Conservation (phyloP, 2,113 vertebrate genomes). For the Pristiophorus japonicus region DNA sequence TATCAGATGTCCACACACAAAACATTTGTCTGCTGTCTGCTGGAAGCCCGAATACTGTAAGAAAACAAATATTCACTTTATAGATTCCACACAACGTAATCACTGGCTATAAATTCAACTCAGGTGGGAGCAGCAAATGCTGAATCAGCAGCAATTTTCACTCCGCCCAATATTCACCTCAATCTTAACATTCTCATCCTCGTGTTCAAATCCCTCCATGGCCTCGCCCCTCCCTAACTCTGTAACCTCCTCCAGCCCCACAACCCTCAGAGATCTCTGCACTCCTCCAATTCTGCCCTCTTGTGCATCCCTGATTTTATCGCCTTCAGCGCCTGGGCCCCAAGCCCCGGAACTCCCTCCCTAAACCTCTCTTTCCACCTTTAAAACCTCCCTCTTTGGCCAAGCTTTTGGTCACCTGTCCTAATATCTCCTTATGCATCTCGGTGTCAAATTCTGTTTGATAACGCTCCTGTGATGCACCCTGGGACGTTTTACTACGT, state of each 20-base stretch:
- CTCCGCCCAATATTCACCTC: neutral
- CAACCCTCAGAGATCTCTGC: neutral
- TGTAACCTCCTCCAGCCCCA: neutral
- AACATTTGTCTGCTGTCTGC: slow-evolving; percentile 97
- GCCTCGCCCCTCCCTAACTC: neutral
- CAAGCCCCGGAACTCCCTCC: neutral
- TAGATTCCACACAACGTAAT: slow-evolving; percentile 38
- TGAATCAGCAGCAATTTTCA: neutral
- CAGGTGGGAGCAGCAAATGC: neutral
- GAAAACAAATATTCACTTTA: neutral
- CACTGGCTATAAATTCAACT: neutral
- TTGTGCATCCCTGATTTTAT: neutral
- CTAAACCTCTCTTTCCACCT: neutral
- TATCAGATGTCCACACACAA: slow-evolving; percentile 97
- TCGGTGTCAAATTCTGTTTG: no score
- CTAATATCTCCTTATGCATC: no score
- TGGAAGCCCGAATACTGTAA: slow-evolving; percentile 95
- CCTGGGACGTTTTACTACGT: no score
- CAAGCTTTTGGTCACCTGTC: no score
- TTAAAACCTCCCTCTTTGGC: no score
- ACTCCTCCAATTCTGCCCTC: neutral
- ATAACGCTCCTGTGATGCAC: no score
- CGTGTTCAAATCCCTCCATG: neutral
- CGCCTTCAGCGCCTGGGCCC: neutral
- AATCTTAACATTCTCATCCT: neutral